phyloP scores from a whole-genome alignment of 2,797 vertebrate genomes.

The Enteromius thamalakanensis region DNA sequence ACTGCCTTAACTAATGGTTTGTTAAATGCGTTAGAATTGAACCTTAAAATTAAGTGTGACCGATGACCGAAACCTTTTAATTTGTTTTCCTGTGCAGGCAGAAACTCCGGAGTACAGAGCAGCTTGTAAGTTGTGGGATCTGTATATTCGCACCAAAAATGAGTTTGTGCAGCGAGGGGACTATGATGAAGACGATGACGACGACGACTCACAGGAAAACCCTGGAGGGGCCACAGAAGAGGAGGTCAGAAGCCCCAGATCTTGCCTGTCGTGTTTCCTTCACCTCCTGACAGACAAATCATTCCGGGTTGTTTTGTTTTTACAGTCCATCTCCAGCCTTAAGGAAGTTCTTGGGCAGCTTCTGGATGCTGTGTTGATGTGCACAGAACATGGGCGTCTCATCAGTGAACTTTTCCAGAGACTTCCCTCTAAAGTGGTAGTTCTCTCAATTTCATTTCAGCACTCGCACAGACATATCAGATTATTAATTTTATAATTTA shows the following conservation, averaged over 20 bases:
- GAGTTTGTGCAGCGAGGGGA: slow-evolving; percentile 97
- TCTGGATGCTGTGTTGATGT: slow-evolving; percentile 89
- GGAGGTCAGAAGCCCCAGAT: slow-evolving; percentile 71
- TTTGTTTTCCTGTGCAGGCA: slow-evolving; percentile 72
- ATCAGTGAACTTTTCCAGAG: slow-evolving; percentile 98
- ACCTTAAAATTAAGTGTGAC: too few relatives aligned
- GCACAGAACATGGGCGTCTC: slow-evolving; percentile 89
- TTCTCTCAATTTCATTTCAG: slow-evolving; percentile 28
- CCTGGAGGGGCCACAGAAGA: slow-evolving; percentile 85
- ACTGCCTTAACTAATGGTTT: background rate
- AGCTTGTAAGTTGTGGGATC: slow-evolving; percentile 97
- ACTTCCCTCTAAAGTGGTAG: slow-evolving; percentile 97
- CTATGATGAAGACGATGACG: slow-evolving; percentile 94
- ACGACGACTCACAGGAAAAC: slow-evolving; percentile 86
- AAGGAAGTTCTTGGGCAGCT: slow-evolving; percentile 95
- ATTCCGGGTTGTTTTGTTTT: slow-evolving; percentile 7
- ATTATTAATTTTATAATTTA: slow-evolving; percentile 31
- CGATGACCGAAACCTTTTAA: background rate
- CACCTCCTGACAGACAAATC: background rate
- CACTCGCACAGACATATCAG: background rate
- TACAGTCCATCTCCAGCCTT: slow-evolving; percentile 85
- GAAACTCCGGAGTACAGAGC: slow-evolving; percentile 95
- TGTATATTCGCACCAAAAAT: slow-evolving; percentile 95
- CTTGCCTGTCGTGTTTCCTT: background rate
- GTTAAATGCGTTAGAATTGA: background rate